These are phyloP conservation scores for Drosophila barbarae DNA, from an alignment of 2,888 invertebrate species.

Conservation along the genomic window DNA sequence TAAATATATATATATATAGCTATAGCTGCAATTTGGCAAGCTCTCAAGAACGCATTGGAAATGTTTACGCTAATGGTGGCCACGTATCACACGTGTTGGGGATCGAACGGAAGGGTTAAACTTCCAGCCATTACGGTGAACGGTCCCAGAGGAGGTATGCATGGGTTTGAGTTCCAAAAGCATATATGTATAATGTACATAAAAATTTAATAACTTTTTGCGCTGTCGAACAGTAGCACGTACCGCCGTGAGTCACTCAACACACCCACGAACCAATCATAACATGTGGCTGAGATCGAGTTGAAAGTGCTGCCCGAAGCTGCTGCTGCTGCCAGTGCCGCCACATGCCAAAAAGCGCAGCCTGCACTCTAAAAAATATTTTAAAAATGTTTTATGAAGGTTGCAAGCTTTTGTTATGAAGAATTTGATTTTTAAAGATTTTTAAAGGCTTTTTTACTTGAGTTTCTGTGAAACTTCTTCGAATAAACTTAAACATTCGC, in stretches of 20 bases:
- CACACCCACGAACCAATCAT: slow-evolving; percentile 64
- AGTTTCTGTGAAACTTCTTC: no score
- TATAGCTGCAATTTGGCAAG: slow-evolving; percentile 53
- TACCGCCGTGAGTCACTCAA: slow-evolving; percentile 63
- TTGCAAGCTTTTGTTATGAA: no score
- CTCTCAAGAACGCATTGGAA: slow-evolving; percentile 62
- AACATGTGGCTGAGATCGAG: slow-evolving; percentile 71
- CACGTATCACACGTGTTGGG: slow-evolving; percentile 62
- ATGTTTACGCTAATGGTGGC: slow-evolving; percentile 63
- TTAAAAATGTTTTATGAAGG: background rate
- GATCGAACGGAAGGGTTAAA: slow-evolving; percentile 30
- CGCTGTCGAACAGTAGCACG: slow-evolving; percentile 64
- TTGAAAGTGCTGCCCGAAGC: slow-evolving; percentile 37
- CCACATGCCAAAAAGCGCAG: slow-evolving; percentile 68
- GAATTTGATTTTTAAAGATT: fast-evolving
- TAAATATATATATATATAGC: slow-evolving; percentile 8
- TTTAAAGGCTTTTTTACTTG: background rate
- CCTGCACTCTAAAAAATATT: slow-evolving; percentile 2
- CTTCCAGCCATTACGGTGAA: slow-evolving; percentile 30
- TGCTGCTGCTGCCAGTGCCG: slow-evolving; percentile 30
- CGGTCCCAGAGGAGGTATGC: slow-evolving; percentile 22
- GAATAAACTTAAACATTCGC: no score
- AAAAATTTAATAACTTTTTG: slow-evolving; percentile 68
- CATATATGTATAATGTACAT: slow-evolving; percentile 52
- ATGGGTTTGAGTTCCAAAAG: slow-evolving; percentile 6